These are phyloP conservation scores for Myotis yumanensis DNA, from an alignment of 2,113 vertebrate species.

Conservation along the genomic window DNA sequence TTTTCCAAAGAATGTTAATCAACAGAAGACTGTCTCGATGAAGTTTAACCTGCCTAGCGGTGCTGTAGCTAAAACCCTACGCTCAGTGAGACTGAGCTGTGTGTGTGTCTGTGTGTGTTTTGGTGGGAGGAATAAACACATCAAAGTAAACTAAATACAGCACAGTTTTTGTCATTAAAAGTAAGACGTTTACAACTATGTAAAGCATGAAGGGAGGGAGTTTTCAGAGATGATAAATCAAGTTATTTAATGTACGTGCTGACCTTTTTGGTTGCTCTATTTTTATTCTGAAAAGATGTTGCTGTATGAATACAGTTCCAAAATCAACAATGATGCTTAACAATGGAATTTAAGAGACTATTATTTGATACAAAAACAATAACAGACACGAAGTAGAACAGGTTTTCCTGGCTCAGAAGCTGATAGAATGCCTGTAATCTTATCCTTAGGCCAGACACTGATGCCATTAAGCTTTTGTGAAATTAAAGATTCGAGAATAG, in stretches of 20 bases:
- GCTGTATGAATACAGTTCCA: not conserved
- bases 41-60: not conserved
- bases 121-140: not conserved
- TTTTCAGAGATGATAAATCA: slow-evolving; percentile 4
- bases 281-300: not conserved
- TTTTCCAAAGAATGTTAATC: not conserved
- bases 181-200: slow-evolving; percentile 19
- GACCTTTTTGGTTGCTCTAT: not conserved
- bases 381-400: slow-evolving; percentile 69
- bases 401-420: slow-evolving; percentile 84
- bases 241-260: not conserved
- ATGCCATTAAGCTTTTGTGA: slow-evolving; percentile 81
- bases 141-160: not conserved
- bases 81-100: not conserved
- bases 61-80: not conserved
- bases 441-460: slow-evolving; percentile 84
- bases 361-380: slow-evolving; percentile 54
- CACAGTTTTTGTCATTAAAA: not conserved
- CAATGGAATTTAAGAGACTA: not conserved
- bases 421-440: slow-evolving; percentile 78
- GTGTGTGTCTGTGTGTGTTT: not conserved
- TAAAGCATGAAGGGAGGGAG: not conserved
- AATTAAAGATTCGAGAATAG: slow-evolving; percentile 84
- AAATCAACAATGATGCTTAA: slow-evolving; percentile 39
- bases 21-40: not conserved